Conservation (phyloP, 2,797 vertebrate genomes). For the Adrianichthys oophorus region DNA sequence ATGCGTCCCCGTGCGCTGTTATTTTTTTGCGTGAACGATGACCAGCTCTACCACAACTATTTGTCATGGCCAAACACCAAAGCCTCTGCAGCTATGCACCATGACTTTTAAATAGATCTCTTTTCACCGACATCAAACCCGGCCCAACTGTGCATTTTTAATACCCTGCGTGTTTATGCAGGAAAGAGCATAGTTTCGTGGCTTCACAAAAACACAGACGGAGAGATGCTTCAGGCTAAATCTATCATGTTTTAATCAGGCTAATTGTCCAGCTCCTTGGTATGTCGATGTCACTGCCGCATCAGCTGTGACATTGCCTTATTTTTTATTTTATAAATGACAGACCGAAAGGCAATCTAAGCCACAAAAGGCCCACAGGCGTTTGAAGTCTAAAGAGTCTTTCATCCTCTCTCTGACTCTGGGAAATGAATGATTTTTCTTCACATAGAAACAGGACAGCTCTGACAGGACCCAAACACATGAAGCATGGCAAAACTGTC, state of each 20-base stretch:
- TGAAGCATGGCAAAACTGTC: constrained; percentile 74
- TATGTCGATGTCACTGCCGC: constrained; percentile 56
- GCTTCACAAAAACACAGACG: constrained; percentile 16
- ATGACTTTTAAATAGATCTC: constrained; percentile 72
- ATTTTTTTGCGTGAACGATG: constrained; percentile 36
- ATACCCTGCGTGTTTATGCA: constrained; percentile 61
- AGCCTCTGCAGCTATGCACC: constrained; percentile 68
- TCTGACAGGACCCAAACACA: constrained; percentile 75
- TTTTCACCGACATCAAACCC: constrained; percentile 67
- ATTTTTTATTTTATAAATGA: constrained; percentile 60
- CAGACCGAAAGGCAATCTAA: constrained; percentile 71
- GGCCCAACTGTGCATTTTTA: constrained; percentile 65
- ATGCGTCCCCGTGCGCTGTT: constrained; percentile 3
- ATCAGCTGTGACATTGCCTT: constrained; percentile 53
- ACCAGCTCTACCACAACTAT: constrained; percentile 60
- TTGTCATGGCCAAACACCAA: constrained; percentile 74
- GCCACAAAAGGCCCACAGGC: constrained; percentile 70
- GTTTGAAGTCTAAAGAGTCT: constrained; percentile 79
- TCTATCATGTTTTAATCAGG: constrained; percentile 69
- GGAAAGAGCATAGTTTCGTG: constrained; percentile 61
- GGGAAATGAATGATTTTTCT: constrained; percentile 73
- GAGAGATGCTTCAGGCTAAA: constrained; percentile 41
- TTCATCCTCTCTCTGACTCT: constrained; percentile 70
- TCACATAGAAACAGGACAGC: constrained; percentile 69
- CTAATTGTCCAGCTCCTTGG: constrained; percentile 65